Evolutionary conservation across 2,888 invertebrate genomes (phyloP), one percentile per base, ranked within the genome.

Genomic region (Brachyptera putata): DNA sequence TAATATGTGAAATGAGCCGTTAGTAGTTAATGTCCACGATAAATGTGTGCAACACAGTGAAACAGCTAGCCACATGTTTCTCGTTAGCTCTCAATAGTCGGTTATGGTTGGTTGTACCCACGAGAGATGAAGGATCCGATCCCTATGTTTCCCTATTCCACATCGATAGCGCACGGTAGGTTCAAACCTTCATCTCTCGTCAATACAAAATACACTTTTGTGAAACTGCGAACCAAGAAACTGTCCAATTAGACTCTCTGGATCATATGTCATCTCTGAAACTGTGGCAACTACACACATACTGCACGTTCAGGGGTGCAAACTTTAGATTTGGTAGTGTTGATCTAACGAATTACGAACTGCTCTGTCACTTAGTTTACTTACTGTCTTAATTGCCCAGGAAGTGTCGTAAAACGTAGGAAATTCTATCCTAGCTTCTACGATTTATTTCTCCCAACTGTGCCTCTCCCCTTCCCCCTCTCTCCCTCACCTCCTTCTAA

Each of bases 361-460:
- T n/a, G 22, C 46, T 46, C 46, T 24, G 46, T 46, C 46, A 46
- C 30, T 24, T 22, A 41, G 41, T 41, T 16, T 41, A n/a, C n/a
- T n/a, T n/a, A n/a, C 46, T 5, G 22, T 11, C 46, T 46, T 46
- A 46, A 46, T 46, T 46, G 46, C 46, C 24, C 46, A 46, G 46
- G 46, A 46, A 46, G 46, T 46, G 46, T 24, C 24, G 46, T 46
- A 46, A 46, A 46, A 46, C 24, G 30, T 30, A 30, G 30, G 30
- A 30, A 30, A 11, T 30, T 30, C 30, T n/a, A n/a, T n/a, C n/a
- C 5, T 11, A 30, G 5, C 11, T 30, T 30, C 30, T 5, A 30
- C 30, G 11, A 46, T 46, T 46, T 46, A 46, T 46, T 46, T 24
- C 21, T 24, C 24, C 22, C 22, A 46, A 46, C 46, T 46, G 46